Evolutionary conservation across 1,140 invertebrate species (phyloP).

Genomic region (Streblospio benedicti): DNA sequence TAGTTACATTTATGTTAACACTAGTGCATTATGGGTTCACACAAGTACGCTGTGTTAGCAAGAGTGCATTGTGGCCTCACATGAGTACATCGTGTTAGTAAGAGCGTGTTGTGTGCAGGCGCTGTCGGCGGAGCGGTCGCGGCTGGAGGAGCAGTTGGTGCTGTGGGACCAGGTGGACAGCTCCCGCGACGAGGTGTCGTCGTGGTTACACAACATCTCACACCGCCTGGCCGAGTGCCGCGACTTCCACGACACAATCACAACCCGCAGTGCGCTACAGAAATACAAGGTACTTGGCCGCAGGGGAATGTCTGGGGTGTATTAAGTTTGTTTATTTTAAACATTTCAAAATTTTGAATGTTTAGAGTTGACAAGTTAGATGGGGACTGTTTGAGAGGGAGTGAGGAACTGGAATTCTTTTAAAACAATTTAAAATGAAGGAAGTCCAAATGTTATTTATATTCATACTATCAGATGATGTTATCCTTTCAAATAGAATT

Average conservation of each 20-base stretch:
- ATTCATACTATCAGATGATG: no score
- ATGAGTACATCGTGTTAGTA: neutral
- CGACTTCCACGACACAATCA: conserved; percentile 69
- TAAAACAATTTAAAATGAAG: no score
- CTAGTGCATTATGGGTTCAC: neutral
- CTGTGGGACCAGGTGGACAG: conserved; percentile 87
- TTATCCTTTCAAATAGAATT: no score
- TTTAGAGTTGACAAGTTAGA: no score
- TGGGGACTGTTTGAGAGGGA: no score
- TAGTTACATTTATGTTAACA: neutral
- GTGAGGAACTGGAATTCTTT: no score
- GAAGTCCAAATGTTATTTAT: no score
- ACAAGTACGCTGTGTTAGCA: neutral
- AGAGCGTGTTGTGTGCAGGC: no score
- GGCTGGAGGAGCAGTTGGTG: conserved; percentile 74
- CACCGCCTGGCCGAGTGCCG: conserved; percentile 65
- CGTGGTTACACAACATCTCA: conserved; percentile 75
- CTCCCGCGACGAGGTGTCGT: conserved; percentile 68
- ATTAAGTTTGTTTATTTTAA: neutral
- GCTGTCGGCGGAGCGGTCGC: conserved; percentile 54
- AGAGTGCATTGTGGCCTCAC: neutral
- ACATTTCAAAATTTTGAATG: no score
- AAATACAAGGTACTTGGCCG: conserved; percentile 69
- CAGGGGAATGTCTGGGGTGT: neutral
- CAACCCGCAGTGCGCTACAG: conserved; percentile 63